Evolutionary conservation across 1,140 invertebrate genomes (phyloP).

Genomic region (Eriosoma lanigerum): DNA sequence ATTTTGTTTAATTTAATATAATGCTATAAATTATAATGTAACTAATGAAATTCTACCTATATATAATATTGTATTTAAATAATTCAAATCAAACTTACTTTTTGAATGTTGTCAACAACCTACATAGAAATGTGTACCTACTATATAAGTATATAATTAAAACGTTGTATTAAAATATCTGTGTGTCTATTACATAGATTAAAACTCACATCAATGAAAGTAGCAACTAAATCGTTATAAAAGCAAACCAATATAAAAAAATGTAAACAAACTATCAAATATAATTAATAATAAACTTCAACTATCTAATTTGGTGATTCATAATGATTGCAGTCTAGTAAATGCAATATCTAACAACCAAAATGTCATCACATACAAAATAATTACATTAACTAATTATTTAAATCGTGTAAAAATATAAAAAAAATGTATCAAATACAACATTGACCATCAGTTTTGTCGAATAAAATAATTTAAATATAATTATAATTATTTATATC

Average conservation of each 20-base stretch:
- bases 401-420: not conserved
- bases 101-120: no score
- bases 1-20: no score
- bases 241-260: not conserved
- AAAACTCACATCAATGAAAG: not conserved
- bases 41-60: no score
- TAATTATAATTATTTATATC: not conserved
- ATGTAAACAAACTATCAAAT: not conserved
- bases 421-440: not conserved
- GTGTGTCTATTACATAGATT: no score
- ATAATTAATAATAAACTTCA: no score
- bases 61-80: no score
- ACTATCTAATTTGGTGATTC: not conserved
- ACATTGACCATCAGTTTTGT: not conserved
- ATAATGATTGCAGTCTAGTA: constrained; percentile 32
- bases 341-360: constrained; percentile 17
- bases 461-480: not conserved
- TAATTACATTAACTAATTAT: not conserved
- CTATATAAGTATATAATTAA: no score
- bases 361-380: constrained; percentile 6
- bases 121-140: no score
- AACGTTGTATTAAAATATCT: no score
- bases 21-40: no score
- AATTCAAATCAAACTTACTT: no score
- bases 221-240: not conserved